Base-by-base conservation (phyloP, 2,113 vertebrate genomes). In the Petromus typicus region DNA sequence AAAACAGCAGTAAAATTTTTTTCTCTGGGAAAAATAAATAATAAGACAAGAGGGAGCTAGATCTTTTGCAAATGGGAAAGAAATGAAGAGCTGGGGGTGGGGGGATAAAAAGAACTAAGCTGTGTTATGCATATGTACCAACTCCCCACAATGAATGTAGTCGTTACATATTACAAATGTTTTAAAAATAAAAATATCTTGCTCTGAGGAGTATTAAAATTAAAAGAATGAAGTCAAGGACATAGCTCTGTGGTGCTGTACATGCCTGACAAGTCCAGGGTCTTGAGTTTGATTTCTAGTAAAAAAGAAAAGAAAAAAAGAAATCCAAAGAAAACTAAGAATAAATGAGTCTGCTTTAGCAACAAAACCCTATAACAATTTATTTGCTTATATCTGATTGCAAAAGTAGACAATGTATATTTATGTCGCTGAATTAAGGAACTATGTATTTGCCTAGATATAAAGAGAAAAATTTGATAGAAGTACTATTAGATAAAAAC, bases 401-500 rank as follows among this genome's bases (percentile, higher is more conserved):
- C 27, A 86, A 86, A 71, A 32, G 75, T n/a, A 93, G 45, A 93
- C 7, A 89, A 40, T 0, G 80, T 30, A 48, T 27, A 79, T 82
- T 79, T 25, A 90, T 57, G 27, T 2, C 40, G 64, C 54, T 59
- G 22, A 92, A 54, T 95, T 86, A 91, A 79, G 90, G 17, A 91
- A 85, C 61, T 93, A 66, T 27, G 86, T 75, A 79, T 13, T 89
- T 56, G 32, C 64, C 61, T 69, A 79, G 20, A 89, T 86, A 67
- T 32, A 20, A 51, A 78, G 18, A 90, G 82, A 95, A 66, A 78
- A 48, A 80, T 10, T 32, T 80, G 78, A 23, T 89, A 5, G 4
- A 71, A 89, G 30, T 59, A 75, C 43, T n/a, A 95, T 67, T 75
- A 59, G 30, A 86, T 78, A 82, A 81, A 86, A 89, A 84, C 48